Conservation (phyloP, 2,797 vertebrate species). For the Meriones psammophilus region DNA sequence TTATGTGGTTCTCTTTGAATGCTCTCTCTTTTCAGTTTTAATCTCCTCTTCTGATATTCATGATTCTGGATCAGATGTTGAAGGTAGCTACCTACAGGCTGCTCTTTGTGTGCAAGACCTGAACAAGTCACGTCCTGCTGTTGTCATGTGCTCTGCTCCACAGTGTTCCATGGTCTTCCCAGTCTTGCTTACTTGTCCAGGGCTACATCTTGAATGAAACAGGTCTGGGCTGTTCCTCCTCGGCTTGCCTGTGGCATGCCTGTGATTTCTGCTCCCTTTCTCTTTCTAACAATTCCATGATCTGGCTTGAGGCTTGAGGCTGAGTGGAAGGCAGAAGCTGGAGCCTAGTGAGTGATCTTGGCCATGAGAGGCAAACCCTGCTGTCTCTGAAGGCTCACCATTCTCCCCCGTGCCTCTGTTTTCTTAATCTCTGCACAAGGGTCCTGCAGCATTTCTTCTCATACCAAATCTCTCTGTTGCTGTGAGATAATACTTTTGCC, state of each 20-base stretch:
- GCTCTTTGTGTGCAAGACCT: neutral
- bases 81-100: neutral
- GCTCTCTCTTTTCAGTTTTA: too few species aligned
- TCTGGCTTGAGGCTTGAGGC: neutral
- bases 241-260: neutral
- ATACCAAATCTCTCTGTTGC: neutral
- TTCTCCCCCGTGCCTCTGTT: neutral
- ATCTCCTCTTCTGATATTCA: too few species aligned
- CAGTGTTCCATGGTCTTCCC: neutral
- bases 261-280: neutral
- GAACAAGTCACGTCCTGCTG: neutral
- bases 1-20: too few species aligned
- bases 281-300: neutral
- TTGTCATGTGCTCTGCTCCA: neutral
- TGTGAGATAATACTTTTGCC: neutral
- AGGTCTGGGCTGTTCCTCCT: too few species aligned
- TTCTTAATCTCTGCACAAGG: neutral
- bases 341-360: accelerated
- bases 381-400: neutral
- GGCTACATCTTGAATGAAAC: neutral
- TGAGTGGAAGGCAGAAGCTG: neutral
- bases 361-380: neutral
- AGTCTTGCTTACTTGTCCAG: neutral
- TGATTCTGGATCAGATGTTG: neutral
- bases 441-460: neutral